phyloP scores from a whole-genome alignment of 2,113 vertebrate genomes.

The Pteronura brasiliensis region DNA sequence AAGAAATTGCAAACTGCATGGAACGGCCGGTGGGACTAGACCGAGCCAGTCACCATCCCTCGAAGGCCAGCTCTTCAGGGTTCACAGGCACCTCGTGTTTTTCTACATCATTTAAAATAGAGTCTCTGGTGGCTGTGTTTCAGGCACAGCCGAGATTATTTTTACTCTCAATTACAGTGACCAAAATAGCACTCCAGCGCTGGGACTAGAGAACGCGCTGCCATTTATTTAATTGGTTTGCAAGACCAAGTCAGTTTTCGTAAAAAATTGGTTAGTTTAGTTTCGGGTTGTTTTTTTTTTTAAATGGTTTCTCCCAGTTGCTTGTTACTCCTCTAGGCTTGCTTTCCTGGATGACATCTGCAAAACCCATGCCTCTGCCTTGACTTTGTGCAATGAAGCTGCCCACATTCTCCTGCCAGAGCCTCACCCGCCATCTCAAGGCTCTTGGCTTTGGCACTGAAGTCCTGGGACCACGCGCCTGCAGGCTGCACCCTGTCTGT shows the following conservation, averaged over 20 bases:
- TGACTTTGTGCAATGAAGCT: background rate
- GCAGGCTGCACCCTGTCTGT: background rate
- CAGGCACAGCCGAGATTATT: slow-evolving; percentile 52
- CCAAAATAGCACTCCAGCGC: slow-evolving; percentile 32
- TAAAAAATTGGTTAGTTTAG: background rate
- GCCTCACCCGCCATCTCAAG: background rate
- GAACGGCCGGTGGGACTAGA: background rate
- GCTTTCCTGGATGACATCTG: background rate
- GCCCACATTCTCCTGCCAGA: fast-evolving
- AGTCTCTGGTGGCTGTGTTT: slow-evolving; percentile 38
- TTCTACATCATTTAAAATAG: slow-evolving; percentile 56
- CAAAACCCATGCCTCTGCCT: background rate
- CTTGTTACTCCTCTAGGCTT: background rate
- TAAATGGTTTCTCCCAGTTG: background rate
- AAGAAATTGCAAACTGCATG: background rate
- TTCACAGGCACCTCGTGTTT: slow-evolving; percentile 16
- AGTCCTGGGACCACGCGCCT: background rate
- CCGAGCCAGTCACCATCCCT: background rate
- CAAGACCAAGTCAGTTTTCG: slow-evolving; percentile 24
- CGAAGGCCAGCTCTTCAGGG: background rate
- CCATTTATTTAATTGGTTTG: slow-evolving; percentile 44
- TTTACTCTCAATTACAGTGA: slow-evolving; percentile 63
- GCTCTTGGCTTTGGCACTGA: background rate
- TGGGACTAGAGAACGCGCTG: background rate
- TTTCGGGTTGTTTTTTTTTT: background rate